These are phyloP conservation scores for Sympetrum striolatum DNA, from an alignment of 2,888 invertebrate genomes.

Conservation along the genomic window DNA sequence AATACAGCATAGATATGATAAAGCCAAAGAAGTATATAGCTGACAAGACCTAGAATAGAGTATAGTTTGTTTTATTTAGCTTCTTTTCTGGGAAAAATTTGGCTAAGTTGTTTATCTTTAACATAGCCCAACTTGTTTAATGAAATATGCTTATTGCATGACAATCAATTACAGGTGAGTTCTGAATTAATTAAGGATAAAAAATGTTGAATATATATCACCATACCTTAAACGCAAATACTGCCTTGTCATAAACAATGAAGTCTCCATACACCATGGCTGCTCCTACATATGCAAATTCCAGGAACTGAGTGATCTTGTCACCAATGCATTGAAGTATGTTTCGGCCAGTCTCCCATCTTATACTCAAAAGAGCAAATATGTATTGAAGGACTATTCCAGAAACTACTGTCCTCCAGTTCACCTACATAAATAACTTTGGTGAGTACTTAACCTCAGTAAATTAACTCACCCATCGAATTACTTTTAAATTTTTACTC, in stretches of 20 bases:
- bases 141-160: neutral
- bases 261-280: slow-evolving; percentile 82
- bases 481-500: too few relatives aligned
- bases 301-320: slow-evolving; percentile 77
- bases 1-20: slow-evolving; percentile 63
- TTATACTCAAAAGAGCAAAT: slow-evolving; percentile 83
- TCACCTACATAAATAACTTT: slow-evolving; percentile 61
- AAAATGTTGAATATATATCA: neutral
- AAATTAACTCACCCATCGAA: too few relatives aligned
- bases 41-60: slow-evolving; percentile 57
- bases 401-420: slow-evolving; percentile 81
- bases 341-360: slow-evolving; percentile 79
- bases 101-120: too few relatives aligned
- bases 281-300: slow-evolving; percentile 80
- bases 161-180: neutral
- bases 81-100: neutral
- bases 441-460: too few relatives aligned
- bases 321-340: slow-evolving; percentile 74
- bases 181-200: neutral
- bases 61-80: neutral
- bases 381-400: slow-evolving; percentile 84
- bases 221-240: slow-evolving; percentile 87
- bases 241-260: slow-evolving; percentile 65
- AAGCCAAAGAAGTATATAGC: slow-evolving; percentile 66
- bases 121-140: neutral